phyloP scores from a whole-genome alignment of 2,888 invertebrate species.

The Pollenia griseotomentosa region DNA sequence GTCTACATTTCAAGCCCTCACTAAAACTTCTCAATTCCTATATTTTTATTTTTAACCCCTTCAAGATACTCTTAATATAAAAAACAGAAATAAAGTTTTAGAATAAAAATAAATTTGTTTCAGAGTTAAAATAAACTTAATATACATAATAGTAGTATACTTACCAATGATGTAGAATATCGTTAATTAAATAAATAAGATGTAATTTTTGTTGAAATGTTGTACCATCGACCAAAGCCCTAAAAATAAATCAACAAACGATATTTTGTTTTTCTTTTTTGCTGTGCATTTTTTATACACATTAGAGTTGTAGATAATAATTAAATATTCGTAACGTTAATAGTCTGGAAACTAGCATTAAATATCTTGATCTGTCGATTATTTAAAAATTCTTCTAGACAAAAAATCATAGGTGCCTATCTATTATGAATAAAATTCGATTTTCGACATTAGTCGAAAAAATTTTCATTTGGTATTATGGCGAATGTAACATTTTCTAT shows the following conservation, averaged over 20 bases:
- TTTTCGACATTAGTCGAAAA: too few relatives aligned
- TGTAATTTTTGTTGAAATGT: constrained; percentile 97
- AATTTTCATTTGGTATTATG: background rate
- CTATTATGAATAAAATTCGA: too few relatives aligned
- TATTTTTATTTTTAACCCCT: too few relatives aligned
- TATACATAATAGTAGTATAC: constrained; percentile 80
- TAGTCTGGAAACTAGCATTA: constrained; percentile 11
- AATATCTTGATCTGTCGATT: background rate
- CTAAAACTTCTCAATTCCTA: too few relatives aligned
- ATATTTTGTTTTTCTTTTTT: constrained; percentile 80
- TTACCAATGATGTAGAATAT: constrained; percentile 99
- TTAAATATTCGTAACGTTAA: constrained; percentile 36
- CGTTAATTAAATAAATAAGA: constrained; percentile 99
- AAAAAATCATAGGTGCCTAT: constrained; percentile 3
- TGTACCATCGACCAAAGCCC: constrained; percentile 87
- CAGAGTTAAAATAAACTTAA: constrained; percentile 2
- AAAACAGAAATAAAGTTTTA: background rate
- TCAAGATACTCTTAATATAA: background rate
- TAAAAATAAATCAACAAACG: constrained; percentile 85
- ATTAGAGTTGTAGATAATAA: constrained; percentile 66
- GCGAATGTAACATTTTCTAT: background rate
- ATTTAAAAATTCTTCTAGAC: background rate
- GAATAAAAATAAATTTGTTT: background rate
- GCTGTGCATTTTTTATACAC: constrained; percentile 57
- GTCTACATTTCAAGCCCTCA: too few relatives aligned